Evolutionary conservation across 2,797 vertebrate species (phyloP).

Genomic region (Cichlasoma orientale): DNA sequence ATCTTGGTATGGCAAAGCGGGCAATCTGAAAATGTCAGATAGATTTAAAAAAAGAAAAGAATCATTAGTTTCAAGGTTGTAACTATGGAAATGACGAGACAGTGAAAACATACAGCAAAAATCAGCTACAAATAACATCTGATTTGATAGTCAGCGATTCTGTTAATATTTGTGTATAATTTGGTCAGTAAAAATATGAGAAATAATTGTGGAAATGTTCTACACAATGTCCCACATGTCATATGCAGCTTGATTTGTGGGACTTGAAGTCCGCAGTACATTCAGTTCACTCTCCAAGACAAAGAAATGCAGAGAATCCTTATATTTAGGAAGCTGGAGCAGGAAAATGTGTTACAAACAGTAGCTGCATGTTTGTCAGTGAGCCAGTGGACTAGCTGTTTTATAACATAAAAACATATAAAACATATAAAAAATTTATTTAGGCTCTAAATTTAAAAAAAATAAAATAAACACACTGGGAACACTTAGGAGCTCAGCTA

Average conservation of each 20-base stretch:
- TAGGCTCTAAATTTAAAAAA: too few species aligned
- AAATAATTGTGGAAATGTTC: neutral
- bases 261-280: neutral
- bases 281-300: neutral
- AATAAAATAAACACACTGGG: accelerated
- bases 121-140: neutral
- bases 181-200: neutral
- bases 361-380: neutral
- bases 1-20: neutral
- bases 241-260: neutral
- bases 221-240: neutral
- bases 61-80: neutral
- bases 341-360: too few species aligned
- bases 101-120: neutral
- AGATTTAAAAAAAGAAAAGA: accelerated
- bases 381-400: too few species aligned
- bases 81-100: neutral
- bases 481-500: too few species aligned
- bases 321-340: neutral
- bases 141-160: neutral
- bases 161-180: neutral
- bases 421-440: too few species aligned
- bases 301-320: neutral
- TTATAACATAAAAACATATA: too few species aligned
- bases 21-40: neutral